Percentiles rank a stretch among this genome's conserved stretches.
phyloP scores from a whole-genome alignment of 2,113 vertebrate species.

The Cyprinodon tularosa region DNA sequence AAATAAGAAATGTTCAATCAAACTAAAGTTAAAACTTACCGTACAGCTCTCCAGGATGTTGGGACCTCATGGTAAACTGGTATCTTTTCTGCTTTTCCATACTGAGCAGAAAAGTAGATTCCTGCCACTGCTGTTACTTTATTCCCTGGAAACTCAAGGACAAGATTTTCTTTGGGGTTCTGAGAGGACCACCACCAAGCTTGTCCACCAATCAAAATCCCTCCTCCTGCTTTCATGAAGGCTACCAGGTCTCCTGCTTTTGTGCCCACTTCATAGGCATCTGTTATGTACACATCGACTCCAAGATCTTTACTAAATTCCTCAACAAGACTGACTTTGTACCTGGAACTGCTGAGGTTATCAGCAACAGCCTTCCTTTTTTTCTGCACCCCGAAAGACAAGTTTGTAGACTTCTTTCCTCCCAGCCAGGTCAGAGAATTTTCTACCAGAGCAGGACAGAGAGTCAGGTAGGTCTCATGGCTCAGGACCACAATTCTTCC shows the following conservation, averaged over 20 bases:
- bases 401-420: constrained; percentile 52
- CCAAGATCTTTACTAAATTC: constrained; percentile 53
- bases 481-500: constrained; percentile 85
- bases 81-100: neutral
- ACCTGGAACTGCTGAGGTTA: constrained; percentile 64
- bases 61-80: neutral
- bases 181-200: constrained; percentile 83
- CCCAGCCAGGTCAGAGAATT: constrained; percentile 86
- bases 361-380: constrained; percentile 66
- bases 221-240: constrained; percentile 85
- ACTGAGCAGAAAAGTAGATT: constrained; percentile 82
- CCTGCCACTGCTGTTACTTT: constrained; percentile 86
- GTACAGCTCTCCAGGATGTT: neutral
- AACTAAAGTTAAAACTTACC: neutral
- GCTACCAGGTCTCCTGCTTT: constrained; percentile 68
- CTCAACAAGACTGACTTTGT: constrained; percentile 47
- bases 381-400: constrained; percentile 73
- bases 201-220: constrained; percentile 87
- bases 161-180: constrained; percentile 76
- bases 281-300: constrained; percentile 81
- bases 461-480: constrained; percentile 82
- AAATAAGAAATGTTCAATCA: neutral
- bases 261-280: constrained; percentile 75
- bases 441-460: constrained; percentile 78
- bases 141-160: constrained; percentile 85